phyloP scores from a whole-genome alignment of 2,113 vertebrate species.

The Neolamprologus hecqui region DNA sequence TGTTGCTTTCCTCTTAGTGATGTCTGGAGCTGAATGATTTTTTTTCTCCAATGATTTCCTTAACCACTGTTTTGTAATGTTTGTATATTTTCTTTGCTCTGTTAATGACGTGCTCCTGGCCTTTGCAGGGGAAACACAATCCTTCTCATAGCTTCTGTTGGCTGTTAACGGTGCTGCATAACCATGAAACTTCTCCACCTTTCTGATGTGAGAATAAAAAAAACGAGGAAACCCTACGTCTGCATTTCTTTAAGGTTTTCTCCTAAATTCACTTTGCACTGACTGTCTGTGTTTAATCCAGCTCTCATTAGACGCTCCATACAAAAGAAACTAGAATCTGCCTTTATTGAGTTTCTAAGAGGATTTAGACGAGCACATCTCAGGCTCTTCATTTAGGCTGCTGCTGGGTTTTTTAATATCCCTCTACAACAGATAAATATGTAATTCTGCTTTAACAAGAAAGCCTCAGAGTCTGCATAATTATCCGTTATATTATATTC shows the following conservation, averaged over 20 bases:
- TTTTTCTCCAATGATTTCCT: not conserved
- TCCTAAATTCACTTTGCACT: not conserved
- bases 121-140: not conserved
- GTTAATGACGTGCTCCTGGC: conserved; percentile 19
- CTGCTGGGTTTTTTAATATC: not conserved
- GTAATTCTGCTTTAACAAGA: not conserved
- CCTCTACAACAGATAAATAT: not conserved
- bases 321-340: not conserved
- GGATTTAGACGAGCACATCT: not conserved
- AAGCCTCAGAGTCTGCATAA: not conserved
- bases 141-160: conserved; percentile 19
- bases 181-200: conserved; percentile 13
- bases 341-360: not conserved
- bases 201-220: conserved; percentile 62
- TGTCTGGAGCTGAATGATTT: not conserved
- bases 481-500: not conserved
- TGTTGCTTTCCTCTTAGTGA: not conserved
- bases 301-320: not conserved
- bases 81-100: conserved; percentile 24
- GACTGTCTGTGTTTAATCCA: not conserved
- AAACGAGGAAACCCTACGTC: not conserved
- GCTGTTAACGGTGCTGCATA: conserved; percentile 61
- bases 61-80: conserved; percentile 59
- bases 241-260: not conserved
- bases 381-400: not conserved